Conservation (phyloP, 2,888 invertebrate species). For the Julus scanicus region DNA sequence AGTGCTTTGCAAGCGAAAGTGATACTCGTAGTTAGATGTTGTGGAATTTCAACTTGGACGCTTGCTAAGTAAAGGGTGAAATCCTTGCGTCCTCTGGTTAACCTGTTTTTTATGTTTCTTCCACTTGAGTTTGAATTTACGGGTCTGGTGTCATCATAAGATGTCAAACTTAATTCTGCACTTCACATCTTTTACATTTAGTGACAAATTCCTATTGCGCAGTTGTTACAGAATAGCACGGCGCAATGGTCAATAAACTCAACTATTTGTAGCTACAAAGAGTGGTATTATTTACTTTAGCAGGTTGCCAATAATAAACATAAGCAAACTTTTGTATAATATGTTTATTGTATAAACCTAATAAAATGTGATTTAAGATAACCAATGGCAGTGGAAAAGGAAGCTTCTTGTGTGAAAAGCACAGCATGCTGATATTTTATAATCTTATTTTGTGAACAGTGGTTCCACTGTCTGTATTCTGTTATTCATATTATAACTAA, state of each 20-base stretch:
- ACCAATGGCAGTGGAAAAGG: not conserved
- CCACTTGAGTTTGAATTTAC: not conserved
- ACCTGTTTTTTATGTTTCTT: not conserved
- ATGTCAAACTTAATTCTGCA: too few species aligned
- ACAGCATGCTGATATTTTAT: not conserved
- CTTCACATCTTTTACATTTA: too few species aligned
- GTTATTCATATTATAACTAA: not conserved
- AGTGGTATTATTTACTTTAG: not conserved
- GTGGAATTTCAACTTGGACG: not conserved
- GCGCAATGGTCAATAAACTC: too few species aligned
- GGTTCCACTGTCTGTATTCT: too few species aligned
- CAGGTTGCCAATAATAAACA: not conserved
- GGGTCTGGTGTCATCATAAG: not conserved
- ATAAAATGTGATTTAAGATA: not conserved
- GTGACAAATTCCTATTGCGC: too few species aligned
- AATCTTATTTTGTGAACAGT: too few species aligned
- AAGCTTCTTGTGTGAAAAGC: not conserved
- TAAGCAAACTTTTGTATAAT: not conserved
- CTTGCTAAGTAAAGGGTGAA: not conserved
- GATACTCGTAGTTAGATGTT: not conserved
- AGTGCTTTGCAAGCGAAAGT: not conserved
- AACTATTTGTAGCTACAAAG: too few species aligned
- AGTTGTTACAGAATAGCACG: too few species aligned
- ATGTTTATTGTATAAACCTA: not conserved
- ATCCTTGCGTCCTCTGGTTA: not conserved